These are phyloP conservation scores for Parapristionchus giblindavisi DNA, from an alignment of 2,888 invertebrate species.

Conservation along the genomic window DNA sequence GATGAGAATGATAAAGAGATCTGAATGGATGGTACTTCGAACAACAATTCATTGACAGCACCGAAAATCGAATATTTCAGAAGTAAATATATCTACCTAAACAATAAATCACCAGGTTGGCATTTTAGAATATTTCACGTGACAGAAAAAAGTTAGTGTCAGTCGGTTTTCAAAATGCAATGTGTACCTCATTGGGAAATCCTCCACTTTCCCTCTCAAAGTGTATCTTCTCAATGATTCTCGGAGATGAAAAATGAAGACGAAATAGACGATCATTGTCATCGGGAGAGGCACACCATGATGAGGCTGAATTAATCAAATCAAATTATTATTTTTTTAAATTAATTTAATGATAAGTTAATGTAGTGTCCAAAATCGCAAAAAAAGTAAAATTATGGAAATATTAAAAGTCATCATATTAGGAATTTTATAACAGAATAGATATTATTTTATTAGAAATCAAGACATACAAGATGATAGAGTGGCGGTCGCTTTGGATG, in stretches of 20 bases:
- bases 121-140: background rate
- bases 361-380: background rate
- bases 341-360: background rate
- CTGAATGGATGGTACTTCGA: background rate
- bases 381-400: no score
- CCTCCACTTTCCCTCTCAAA: constrained; percentile 38
- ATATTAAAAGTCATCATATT: no score
- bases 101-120: background rate
- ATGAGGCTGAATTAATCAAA: constrained; percentile 11
- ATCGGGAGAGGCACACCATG: constrained; percentile 43
- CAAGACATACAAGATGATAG: background rate
- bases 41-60: background rate
- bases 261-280: constrained; percentile 37
- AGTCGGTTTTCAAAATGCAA: background rate
- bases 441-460: background rate
- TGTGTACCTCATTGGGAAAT: constrained; percentile 34
- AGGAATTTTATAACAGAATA: no score
- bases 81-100: background rate
- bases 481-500: constrained; percentile 17
- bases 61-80: background rate
- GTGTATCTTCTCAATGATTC: constrained; percentile 50
- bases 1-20: constrained; percentile 23
- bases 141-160: background rate
- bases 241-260: constrained; percentile 49
- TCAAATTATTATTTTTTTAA: background rate